Base-by-base conservation (phyloP, 2,797 vertebrate genomes). In the Sardinella longiceps region DNA sequence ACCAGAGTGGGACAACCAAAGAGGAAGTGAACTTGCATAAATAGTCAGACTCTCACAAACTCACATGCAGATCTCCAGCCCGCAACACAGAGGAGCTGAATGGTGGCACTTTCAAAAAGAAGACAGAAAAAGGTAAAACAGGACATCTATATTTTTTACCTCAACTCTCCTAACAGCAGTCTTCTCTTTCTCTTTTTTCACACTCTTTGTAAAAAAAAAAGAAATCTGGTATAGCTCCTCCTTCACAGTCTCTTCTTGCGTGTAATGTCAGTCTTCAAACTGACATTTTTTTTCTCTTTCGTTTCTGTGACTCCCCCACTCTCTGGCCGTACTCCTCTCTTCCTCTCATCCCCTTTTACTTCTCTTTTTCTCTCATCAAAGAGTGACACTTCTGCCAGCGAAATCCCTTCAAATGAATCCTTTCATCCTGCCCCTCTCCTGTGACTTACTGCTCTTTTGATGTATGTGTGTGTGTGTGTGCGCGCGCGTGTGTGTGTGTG, bases 11-110 rank as follows among this genome's bases (percentile, higher is more conserved):
- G 90, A 91, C 90, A 93, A 94, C 93, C 94, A 92, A 95, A 94
- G 93, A 95, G 95, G 94, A 95, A 94, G 94, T 95, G 87, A 89
- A 87, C 85, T 87, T 85, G 88, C 83, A 90, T 83, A 85, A 20
- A 91, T 90, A 89, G 70, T 3, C 70, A 77, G 28, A 39, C 86
- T 86, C 85, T 60, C 80, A 86, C 74, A 51, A 45, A 66, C 77
- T 84, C 18, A 70, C 85, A 85, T 80, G 51, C 80, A 89, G 81
- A 84, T 87, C 88, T 33, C 12, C 83, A 86, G 37, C 18, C 82
- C 83, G 88, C 83, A 1, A 50, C 84, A 70, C 86, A 85, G 81
- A 80, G 33, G 82, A 88, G 77, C 66, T 80, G 81, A 39, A 20
- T 18, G 70, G 70, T 23, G 37, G 70, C 70, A 43, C n/a, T 10